Evolutionary conservation across 2,113 vertebrate species (phyloP), one percentile per base, ranked within the genome.

Genomic region (Pomatorhinus ruficollis): DNA sequence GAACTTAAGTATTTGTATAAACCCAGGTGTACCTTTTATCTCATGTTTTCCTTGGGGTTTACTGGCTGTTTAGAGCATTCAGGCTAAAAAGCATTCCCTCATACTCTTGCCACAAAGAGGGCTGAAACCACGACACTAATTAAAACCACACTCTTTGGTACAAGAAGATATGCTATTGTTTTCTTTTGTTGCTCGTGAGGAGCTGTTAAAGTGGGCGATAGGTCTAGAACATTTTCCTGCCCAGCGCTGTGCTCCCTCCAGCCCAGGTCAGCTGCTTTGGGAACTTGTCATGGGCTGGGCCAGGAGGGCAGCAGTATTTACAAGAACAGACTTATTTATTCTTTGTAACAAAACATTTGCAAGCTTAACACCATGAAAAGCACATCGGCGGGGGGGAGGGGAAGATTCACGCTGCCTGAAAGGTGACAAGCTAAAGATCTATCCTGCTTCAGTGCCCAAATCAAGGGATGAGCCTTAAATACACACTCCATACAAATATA

Each of bases 41-140:
- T 95, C 12, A 40, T 78, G 69, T 94, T 94, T 95, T 96, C 95
- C 94, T 95, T 89, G 89, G 89, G 96, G 93, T 94, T 97, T 96
- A 95, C 87, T 91, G 76, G 89, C 94, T 96, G 86, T 91, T 97
- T 96, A 82, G 96, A 97, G 79, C 89, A 84, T 94, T 79, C 80
- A 21, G 59, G 72, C 83, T 94, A 90, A 96, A 97, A 96, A 95
- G 76, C 93, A 94, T 88, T 96, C 89, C 92, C 87, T 93, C 95
- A 87, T 83, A 96, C 68, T 70, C 90, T 53, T 23, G 90, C 91
- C 94, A 63, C 84, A 77, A 59, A 90, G 77, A 85, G 79, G 77
- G 85, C 65, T 87, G 95, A 93, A 96, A 97, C 96, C 76, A 85
- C 90, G 87, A 97, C 96, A 90, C 96, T 98, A 97, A 98, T 98